Conservation (phyloP, 2,797 vertebrate genomes). For the Anguilla anguilla region DNA sequence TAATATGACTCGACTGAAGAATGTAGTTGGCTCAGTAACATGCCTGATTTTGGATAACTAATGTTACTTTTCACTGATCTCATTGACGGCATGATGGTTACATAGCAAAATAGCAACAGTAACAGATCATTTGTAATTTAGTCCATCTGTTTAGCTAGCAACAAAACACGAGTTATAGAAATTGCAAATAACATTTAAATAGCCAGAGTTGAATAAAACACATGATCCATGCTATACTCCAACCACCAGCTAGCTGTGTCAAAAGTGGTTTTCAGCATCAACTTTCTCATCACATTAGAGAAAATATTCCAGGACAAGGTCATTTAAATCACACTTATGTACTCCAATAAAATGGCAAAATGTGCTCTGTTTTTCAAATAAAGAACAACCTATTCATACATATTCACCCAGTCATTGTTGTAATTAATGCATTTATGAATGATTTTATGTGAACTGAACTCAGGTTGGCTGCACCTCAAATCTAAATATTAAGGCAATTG, state of each 20-base stretch:
- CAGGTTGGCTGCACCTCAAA: neutral
- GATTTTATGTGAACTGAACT: neutral
- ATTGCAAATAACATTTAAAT: neutral
- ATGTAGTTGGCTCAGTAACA: neutral
- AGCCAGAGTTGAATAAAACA: neutral
- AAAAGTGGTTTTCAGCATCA: neutral
- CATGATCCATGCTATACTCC: neutral
- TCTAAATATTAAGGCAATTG: neutral
- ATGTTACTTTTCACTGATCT: neutral
- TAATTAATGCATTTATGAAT: neutral
- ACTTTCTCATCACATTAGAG: neutral
- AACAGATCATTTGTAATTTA: neutral
- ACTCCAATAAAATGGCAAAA: neutral
- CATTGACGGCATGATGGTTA: neutral
- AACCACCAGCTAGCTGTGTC: neutral
- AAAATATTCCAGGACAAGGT: neutral
- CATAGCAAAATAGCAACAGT: neutral
- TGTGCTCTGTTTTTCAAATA: neutral
- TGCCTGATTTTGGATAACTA: neutral
- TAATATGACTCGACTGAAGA: neutral
- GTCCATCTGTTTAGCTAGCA: neutral
- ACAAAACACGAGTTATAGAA: neutral
- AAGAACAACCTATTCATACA: neutral
- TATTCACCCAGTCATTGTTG: neutral
- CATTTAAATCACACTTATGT: neutral